Evolutionary conservation across 1,140 invertebrate species (phyloP), one percentile per base, ranked within the genome.

Genomic region (Monomorium pharaonis): DNA sequence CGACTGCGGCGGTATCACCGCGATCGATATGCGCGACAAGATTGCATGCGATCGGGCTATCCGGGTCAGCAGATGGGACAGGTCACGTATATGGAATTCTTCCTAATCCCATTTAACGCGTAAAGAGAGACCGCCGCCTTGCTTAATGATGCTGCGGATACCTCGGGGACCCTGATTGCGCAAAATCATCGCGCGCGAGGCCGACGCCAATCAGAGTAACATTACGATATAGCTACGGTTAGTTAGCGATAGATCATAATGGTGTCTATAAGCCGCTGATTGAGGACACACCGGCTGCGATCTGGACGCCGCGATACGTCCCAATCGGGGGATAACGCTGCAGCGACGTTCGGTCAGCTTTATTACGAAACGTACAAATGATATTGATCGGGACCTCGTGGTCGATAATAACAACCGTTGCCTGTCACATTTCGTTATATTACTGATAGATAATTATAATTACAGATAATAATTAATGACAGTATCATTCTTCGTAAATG

Each of bases 31-130:
- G 54, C 77, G 49, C 51, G 12, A 69, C 63, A 77, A 65, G 75
- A 77, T 83, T 72, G 56, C 63, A 65, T n/a, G n/a, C n/a, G 42
- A 30, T 74, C 85, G 62, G n/a, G 56, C n/a, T 24, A 37, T 49
- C 62, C 37, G 70, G 65, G 72, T 72, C 87, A 65, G n/a, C 67
- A 74, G 18, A 5, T 24, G 30, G 3, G 4, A 78, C 21, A 24
- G 60, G 7, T 81, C 78, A 51, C 44, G 49, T 67, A 69, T 54
- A 69, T 54, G 33, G 30, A 80, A 47, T 86, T 70, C 56, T 56
- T 81, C 54, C 30, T 88, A 86, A 89, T 88, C 65, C 30, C 44
- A 47, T 89, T 85, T 89, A 56, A 69, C 30, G 63, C 42, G 47
- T 74, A 83, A 83, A 83, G 78, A 44, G 37, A 44, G 14, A 30